Evolutionary conservation across 1,140 invertebrate genomes (phyloP).

Genomic region (Dendroctonus ponderosae): DNA sequence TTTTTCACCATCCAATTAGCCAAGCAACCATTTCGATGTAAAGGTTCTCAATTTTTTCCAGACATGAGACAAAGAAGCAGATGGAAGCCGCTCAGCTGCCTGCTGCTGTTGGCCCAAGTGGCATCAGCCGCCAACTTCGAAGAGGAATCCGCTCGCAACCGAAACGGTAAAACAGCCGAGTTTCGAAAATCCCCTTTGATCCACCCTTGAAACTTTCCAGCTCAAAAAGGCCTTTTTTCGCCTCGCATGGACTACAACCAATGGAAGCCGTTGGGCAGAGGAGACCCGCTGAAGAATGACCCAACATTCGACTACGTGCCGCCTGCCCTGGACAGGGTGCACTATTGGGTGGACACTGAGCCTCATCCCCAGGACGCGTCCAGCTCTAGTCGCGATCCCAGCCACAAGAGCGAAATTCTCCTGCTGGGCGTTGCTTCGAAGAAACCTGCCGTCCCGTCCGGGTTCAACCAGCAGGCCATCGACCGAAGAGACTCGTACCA

Average conservation of each 20-base stretch:
- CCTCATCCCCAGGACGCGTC: constrained; percentile 46
- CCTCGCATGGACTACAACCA: constrained; percentile 72
- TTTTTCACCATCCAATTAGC: no score
- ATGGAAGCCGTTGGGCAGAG: constrained; percentile 74
- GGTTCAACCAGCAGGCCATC: constrained; percentile 37
- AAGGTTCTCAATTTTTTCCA: constrained; percentile 28
- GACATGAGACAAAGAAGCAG: constrained; percentile 44
- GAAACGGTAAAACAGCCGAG: constrained; percentile 19
- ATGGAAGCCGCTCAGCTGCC: constrained; percentile 41
- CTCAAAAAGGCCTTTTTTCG: constrained; percentile 55
- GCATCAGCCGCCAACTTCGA: constrained; percentile 20
- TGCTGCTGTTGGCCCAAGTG: constrained; percentile 27
- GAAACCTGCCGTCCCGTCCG: constrained; percentile 57
- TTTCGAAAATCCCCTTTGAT: not conserved
- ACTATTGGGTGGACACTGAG: constrained; percentile 68
- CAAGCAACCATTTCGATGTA: no score
- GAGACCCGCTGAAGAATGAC: constrained; percentile 75
- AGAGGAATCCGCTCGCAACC: constrained; percentile 18
- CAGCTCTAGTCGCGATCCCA: constrained; percentile 41
- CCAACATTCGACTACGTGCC: constrained; percentile 79
- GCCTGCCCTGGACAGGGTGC: constrained; percentile 69
- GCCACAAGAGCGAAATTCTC: constrained; percentile 63
- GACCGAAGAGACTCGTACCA: constrained; percentile 46
- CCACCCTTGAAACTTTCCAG: constrained; percentile 2
- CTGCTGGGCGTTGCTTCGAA: constrained; percentile 66